Evolutionary conservation across 2,113 vertebrate species (phyloP).

Genomic region (Glaucomys volans): DNA sequence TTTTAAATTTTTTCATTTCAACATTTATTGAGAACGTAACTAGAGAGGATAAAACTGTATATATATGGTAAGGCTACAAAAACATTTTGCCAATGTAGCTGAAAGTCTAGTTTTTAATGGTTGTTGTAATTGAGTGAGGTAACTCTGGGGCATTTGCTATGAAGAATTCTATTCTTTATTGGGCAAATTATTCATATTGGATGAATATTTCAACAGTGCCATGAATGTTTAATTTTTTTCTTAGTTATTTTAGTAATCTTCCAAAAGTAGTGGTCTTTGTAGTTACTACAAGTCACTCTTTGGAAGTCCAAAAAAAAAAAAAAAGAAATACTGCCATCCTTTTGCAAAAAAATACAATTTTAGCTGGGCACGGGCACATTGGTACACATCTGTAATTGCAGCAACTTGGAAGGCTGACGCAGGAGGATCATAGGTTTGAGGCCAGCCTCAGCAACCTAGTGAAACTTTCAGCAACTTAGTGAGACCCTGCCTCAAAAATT

Average conservation of each 20-base stretch:
- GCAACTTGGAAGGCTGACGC: too few species aligned
- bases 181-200: slow-evolving; percentile 79
- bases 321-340: slow-evolving; percentile 73
- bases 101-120: slow-evolving; percentile 78
- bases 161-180: slow-evolving; percentile 85
- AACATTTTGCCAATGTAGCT: slow-evolving; percentile 78
- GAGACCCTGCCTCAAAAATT: too few species aligned
- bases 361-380: too few species aligned
- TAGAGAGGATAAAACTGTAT: slow-evolving; percentile 77
- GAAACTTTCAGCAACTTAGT: too few species aligned
- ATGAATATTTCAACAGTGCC: slow-evolving; percentile 81
- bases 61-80: slow-evolving; percentile 79
- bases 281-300: slow-evolving; percentile 80
- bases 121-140: slow-evolving; percentile 83
- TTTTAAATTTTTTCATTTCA: neutral
- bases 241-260: slow-evolving; percentile 79
- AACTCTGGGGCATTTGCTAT: slow-evolving; percentile 86
- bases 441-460: too few species aligned
- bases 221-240: slow-evolving; percentile 75
- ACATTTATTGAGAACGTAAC: neutral
- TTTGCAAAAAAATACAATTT: neutral
- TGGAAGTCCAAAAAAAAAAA: slow-evolving; percentile 74
- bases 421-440: neutral
- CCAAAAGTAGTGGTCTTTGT: slow-evolving; percentile 80
- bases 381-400: too few species aligned